Percentiles rank a stretch among this genome's conserved stretches.
These are phyloP conservation scores for Eurytoma californica DNA, from an alignment of 2,888 invertebrate genomes.

Conservation along the genomic window DNA sequence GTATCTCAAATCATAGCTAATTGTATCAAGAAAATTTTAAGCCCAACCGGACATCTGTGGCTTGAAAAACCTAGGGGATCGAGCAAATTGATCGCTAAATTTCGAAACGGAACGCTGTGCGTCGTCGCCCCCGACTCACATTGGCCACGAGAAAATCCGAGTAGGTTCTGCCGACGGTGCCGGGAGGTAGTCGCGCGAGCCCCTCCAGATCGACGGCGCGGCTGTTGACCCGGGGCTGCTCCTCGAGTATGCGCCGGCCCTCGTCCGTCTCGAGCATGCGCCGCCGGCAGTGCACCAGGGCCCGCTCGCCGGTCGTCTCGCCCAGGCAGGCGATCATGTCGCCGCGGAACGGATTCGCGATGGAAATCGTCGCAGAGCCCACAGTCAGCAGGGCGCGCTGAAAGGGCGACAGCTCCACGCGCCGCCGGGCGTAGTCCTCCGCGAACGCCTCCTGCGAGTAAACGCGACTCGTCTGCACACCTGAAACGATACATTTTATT, in stretches of 20 bases:
- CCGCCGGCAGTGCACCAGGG: constrained; percentile 83
- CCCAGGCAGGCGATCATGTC: constrained; percentile 97
- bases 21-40: too few relatives aligned
- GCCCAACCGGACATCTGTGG: too few relatives aligned
- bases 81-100: too few relatives aligned
- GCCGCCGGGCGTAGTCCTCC: constrained; percentile 80
- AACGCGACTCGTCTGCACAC: background rate
- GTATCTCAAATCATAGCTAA: too few relatives aligned
- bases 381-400: constrained; percentile 87
- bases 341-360: constrained; percentile 87
- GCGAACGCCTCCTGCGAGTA: constrained; percentile 76
- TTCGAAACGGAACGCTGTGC: too few relatives aligned
- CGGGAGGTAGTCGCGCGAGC: constrained; percentile 84
- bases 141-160: constrained; percentile 88
- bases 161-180: constrained; percentile 91
- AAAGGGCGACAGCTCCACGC: constrained; percentile 81
- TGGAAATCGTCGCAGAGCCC: constrained; percentile 91
- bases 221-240: constrained; percentile 92
- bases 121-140: constrained; percentile 75
- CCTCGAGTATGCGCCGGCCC: constrained; percentile 84
- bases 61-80: too few relatives aligned
- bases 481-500: too few relatives aligned
- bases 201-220: constrained; percentile 85
- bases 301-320: constrained; percentile 88
- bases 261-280: constrained; percentile 87